Evolutionary conservation across 2,797 vertebrate genomes (phyloP), one percentile per base, ranked within the genome.

Genomic region (Crax fasciolata): DNA sequence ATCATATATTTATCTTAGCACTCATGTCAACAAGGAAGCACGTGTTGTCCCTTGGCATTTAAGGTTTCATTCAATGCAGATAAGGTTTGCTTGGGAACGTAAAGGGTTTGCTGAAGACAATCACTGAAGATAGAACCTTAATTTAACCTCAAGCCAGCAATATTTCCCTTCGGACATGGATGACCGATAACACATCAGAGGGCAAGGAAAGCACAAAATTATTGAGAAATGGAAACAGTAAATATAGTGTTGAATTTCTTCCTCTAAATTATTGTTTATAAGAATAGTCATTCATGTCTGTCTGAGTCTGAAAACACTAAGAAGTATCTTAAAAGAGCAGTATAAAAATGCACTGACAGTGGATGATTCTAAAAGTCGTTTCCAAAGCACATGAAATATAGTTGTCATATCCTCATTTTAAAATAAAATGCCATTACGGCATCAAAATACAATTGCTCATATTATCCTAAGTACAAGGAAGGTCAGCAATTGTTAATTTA

Each of bases 71-170:
- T 86, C 84, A 94, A 97, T 97, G 95, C 90, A 95, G 95, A 97
- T 93, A 97, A 97, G 89, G 48, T 96, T 97, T 97, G 93, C 96
- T 96, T 97, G 95, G 94, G 89, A 95, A 95, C 1, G 8, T 75
- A 95, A 63, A 95, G 76, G 65, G 71, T 91, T 97, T 97, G 93
- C 94, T 93, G 97, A 95, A 98, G 96, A 98, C 96, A 94, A 97
- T 98, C 96, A 93, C 96, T 93, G 55, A 94, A 95, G 96, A 96
- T 90, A 97, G 93, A 93, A 96, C 95, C 97, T 97, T 98, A 98
- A 98, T 97, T 98, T 98, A 98, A 97, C 98, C 96, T 96, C 95
- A 82, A 91, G 94, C 86, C 95, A 94, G 90, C 85, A 96, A 93
- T 93, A 96, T 96, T 97, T 98, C 97, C 97, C 95, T 65, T 74